These are phyloP conservation scores for Drosophila ficusphila DNA, from an alignment of 1,140 invertebrate genomes.

Conservation along the genomic window DNA sequence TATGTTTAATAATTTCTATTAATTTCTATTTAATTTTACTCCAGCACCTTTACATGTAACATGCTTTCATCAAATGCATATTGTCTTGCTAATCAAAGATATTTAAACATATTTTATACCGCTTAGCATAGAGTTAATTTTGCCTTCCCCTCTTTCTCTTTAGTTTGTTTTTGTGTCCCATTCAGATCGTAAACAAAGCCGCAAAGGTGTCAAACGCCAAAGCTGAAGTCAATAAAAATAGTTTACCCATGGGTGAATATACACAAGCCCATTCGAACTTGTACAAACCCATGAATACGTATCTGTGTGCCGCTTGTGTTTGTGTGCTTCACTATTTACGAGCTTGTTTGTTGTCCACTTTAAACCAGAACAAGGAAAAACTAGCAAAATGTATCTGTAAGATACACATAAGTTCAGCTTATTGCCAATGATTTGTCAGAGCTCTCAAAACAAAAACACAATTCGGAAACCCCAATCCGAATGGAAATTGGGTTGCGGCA, in stretches of 20 bases:
- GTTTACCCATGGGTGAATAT: constrained; percentile 41
- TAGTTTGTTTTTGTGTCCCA: constrained; percentile 17
- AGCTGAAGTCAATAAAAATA: constrained; percentile 78
- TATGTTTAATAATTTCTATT: no score
- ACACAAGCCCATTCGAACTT: constrained; percentile 18
- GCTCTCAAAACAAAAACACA: constrained; percentile 7
- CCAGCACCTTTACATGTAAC: not conserved
- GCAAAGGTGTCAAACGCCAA: constrained; percentile 75
- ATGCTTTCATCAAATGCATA: not conserved
- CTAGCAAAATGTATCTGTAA: constrained; percentile 54
- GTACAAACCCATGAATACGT: constrained; percentile 1
- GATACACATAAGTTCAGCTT: constrained; percentile 54
- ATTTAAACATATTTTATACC: not conserved
- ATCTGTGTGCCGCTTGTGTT: constrained; percentile 11
- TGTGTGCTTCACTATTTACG: constrained; percentile 60
- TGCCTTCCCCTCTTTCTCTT: not conserved
- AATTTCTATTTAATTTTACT: no score
- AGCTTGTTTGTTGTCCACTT: constrained; percentile 75
- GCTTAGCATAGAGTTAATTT: constrained; percentile 33
- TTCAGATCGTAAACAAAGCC: constrained; percentile 65
- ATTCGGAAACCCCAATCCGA: constrained; percentile 10
- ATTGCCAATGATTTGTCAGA: constrained; percentile 49
- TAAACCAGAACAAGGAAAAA: constrained; percentile 68
- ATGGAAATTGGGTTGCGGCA: constrained; percentile 61
- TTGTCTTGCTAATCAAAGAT: not conserved